Evolutionary conservation across 2,113 vertebrate genomes (phyloP).

Genomic region (Aspidoscelis tigris): DNA sequence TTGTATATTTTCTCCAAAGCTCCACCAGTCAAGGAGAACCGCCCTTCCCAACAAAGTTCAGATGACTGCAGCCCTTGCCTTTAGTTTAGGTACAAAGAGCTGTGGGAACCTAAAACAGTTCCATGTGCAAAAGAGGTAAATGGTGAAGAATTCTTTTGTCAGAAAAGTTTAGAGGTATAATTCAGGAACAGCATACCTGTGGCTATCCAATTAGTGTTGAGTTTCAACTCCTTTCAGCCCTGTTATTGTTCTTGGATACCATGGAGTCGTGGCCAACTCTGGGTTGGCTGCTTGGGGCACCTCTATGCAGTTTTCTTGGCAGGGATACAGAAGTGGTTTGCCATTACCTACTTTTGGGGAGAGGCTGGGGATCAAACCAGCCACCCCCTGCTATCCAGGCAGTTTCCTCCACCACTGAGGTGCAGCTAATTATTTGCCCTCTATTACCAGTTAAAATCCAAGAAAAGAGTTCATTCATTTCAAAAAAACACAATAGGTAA

Average conservation of each 20-base stretch:
- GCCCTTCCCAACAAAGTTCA: neutral
- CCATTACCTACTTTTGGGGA: too few relatives aligned
- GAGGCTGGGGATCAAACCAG: too few relatives aligned
- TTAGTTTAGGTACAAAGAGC: neutral
- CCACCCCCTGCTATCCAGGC: too few relatives aligned
- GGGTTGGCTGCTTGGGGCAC: too few relatives aligned
- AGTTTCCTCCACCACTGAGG: too few relatives aligned
- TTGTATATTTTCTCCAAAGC: too few relatives aligned
- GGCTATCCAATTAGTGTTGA: neutral
- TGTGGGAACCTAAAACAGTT: slow-evolving; percentile 10
- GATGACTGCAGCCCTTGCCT: neutral
- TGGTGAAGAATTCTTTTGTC: slow-evolving; percentile 41
- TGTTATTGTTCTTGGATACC: too few relatives aligned
- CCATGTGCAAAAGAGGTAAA: slow-evolving; percentile 25
- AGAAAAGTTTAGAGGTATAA: slow-evolving; percentile 12
- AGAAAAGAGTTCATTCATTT: neutral
- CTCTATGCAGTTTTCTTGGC: too few relatives aligned
- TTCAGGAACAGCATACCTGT: neutral
- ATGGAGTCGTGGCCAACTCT: too few relatives aligned
- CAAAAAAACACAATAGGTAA: neutral
- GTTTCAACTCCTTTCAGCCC: neutral
- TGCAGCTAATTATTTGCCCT: neutral
- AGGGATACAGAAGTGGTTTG: too few relatives aligned
- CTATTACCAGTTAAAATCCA: neutral
- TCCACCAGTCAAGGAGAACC: too few relatives aligned